Percentiles rank a stretch among this genome's conserved stretches.
Evolutionary conservation across 1,140 invertebrate species (phyloP).

Genomic region (Camponotus floridanus): DNA sequence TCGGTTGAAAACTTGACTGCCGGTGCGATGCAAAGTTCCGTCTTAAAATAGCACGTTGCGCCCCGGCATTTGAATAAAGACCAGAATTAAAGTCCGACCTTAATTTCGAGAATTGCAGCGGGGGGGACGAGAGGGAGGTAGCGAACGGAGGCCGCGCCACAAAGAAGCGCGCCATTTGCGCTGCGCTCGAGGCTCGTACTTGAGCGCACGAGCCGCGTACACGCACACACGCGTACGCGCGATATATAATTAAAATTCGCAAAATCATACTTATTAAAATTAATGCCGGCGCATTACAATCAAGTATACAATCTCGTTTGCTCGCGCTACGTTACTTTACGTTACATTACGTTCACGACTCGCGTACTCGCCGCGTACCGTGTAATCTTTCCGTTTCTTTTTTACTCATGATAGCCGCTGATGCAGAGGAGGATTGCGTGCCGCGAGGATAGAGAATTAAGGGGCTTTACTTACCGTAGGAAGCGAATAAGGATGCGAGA

Average conservation of each 20-base stretch:
- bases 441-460: slow-evolving; percentile 64
- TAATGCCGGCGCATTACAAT: slow-evolving; percentile 59
- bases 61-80: slow-evolving; percentile 51
- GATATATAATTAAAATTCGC: slow-evolving; percentile 54
- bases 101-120: slow-evolving; percentile 47
- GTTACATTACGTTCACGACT: slow-evolving; percentile 57
- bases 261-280: slow-evolving; percentile 57
- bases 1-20: slow-evolving; percentile 47
- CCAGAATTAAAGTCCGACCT: slow-evolving; percentile 39
- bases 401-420: slow-evolving; percentile 41
- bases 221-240: neutral
- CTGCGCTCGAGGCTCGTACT: slow-evolving; percentile 28
- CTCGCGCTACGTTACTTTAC: slow-evolving; percentile 43
- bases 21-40: slow-evolving; percentile 38
- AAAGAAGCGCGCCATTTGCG: slow-evolving; percentile 13
- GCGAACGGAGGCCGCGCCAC: slow-evolving; percentile 8
- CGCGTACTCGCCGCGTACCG: slow-evolving; percentile 1
- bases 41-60: slow-evolving; percentile 45
- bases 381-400: slow-evolving; percentile 54
- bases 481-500: slow-evolving; percentile 50
- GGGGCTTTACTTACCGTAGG: slow-evolving; percentile 60
- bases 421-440: slow-evolving; percentile 73
- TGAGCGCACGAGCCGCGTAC: slow-evolving; percentile 45
- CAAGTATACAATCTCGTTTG: slow-evolving; percentile 55
- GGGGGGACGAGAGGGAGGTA: neutral